phyloP scores from a whole-genome alignment of 2,113 vertebrate genomes.

The Pachycephala philippinensis region DNA sequence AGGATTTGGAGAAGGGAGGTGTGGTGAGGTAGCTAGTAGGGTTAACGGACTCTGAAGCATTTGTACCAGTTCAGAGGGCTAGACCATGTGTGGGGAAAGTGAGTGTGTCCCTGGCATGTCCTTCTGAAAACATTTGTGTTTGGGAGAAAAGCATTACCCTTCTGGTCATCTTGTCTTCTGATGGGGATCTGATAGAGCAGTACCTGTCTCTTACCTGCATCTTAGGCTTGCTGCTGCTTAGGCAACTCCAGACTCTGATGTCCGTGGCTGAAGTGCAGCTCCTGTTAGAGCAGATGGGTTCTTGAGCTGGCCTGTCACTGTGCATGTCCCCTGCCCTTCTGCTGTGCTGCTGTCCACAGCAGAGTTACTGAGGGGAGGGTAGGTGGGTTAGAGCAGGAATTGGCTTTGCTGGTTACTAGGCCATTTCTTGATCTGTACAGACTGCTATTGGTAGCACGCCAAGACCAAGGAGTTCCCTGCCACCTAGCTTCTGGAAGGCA shows the following conservation, averaged over 20 bases:
- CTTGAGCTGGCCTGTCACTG: not conserved
- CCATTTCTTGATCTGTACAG: not conserved
- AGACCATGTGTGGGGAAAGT: not conserved
- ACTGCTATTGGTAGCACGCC: not conserved
- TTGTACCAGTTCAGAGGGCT: not conserved
- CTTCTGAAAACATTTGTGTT: not conserved
- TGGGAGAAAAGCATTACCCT: not conserved
- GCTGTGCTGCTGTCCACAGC: not conserved
- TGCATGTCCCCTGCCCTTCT: not conserved
- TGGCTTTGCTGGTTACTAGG: not conserved
- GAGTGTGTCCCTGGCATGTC: rapidly evolving
- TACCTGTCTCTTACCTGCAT: not conserved
- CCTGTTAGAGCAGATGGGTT: not conserved
- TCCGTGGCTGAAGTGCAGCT: not conserved
- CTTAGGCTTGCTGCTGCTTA: not conserved
- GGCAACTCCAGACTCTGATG: not conserved
- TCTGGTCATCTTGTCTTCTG: not conserved
- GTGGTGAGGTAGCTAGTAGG: not conserved
- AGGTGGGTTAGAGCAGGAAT: not conserved
- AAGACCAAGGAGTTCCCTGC: not conserved
- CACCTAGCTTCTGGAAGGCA: not conserved
- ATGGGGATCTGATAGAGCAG: not conserved
- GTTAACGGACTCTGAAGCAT: not conserved
- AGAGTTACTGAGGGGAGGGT: not conserved
- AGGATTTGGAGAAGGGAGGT: not conserved